Conservation (phyloP, 1,140 invertebrate species). For the Stegodyphus dumicola region DNA sequence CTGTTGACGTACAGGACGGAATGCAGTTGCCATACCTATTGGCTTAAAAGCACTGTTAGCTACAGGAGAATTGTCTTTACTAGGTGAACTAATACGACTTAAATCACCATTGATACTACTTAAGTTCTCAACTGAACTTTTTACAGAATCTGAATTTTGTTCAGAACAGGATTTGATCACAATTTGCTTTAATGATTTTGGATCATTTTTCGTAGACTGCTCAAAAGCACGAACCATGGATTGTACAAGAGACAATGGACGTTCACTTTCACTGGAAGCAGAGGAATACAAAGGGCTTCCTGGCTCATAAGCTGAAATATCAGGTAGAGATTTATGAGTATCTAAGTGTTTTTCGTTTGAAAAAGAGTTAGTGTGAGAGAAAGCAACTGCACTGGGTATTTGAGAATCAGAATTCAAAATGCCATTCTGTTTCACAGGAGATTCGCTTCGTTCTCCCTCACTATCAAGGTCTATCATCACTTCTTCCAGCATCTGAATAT, state of each 20-base stretch:
- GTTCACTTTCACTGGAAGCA: constrained; percentile 40
- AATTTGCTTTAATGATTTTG: constrained; percentile 20
- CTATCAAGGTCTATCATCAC: constrained; percentile 46
- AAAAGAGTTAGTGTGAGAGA: constrained; percentile 5
- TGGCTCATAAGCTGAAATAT: constrained; percentile 45
- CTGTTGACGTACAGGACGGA: constrained; percentile 44
- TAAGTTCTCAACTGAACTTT: constrained; percentile 53
- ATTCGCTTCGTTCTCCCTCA: constrained; percentile 34
- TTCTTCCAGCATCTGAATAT: constrained; percentile 50
- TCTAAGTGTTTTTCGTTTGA: constrained; percentile 36
- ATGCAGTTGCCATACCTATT: constrained; percentile 52
- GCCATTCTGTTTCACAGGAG: constrained; percentile 19
- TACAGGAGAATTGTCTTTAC: constrained; percentile 34
- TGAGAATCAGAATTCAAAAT: constrained; percentile 44
- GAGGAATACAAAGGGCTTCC: constrained; percentile 36
- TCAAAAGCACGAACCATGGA: constrained; percentile 42
- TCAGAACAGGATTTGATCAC: constrained; percentile 17
- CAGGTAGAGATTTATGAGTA: constrained; percentile 48
- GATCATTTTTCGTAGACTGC: constrained; percentile 30
- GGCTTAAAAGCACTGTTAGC: constrained; percentile 47
- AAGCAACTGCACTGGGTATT: constrained; percentile 21
- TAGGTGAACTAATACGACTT: constrained; percentile 45
- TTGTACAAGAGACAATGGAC: constrained; percentile 42
- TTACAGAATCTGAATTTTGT: constrained; percentile 35
- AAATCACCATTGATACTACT: constrained; percentile 48